Evolutionary conservation across 2,888 invertebrate species (phyloP).

Genomic region (Hypolimnas misippus): DNA sequence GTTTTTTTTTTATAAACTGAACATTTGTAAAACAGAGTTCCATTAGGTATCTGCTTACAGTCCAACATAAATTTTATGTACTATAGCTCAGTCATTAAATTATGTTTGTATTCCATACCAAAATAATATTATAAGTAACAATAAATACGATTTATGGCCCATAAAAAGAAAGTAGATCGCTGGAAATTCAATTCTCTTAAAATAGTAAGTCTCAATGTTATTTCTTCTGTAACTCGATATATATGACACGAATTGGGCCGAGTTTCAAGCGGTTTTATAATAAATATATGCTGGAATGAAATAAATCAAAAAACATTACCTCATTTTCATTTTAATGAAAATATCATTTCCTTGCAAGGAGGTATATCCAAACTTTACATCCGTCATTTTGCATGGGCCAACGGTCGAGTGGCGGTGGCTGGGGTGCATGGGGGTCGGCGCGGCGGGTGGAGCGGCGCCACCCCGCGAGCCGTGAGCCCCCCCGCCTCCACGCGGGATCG

Average conservation of each 20-base stretch:
- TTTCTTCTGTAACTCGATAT: slow-evolving; percentile 33
- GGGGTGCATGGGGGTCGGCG: slow-evolving; percentile 71
- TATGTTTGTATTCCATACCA: slow-evolving; percentile 41
- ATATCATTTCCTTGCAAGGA: slow-evolving; percentile 82
- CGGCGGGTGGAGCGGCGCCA: slow-evolving; percentile 80
- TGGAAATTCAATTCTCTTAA: slow-evolving; percentile 47
- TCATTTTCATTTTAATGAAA: slow-evolving; percentile 82
- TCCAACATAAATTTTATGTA: slow-evolving; percentile 27
- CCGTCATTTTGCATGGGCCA: slow-evolving; percentile 85
- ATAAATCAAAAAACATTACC: slow-evolving; percentile 69
- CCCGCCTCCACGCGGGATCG: slow-evolving; percentile 79
- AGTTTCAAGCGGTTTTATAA: slow-evolving; percentile 27
- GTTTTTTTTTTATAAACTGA: not conserved
- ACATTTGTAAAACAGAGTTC: not conserved
- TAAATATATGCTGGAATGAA: slow-evolving; percentile 49
- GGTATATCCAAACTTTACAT: slow-evolving; percentile 83
- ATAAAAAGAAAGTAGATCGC: slow-evolving; percentile 50
- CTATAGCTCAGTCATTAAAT: slow-evolving; percentile 40
- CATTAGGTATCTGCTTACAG: slow-evolving; percentile 8
- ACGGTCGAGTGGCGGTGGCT: slow-evolving; percentile 78
- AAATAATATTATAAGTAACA: slow-evolving; percentile 48
- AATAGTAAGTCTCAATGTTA: slow-evolving; percentile 39
- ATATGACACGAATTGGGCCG: slow-evolving; percentile 27
- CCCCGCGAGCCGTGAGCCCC: slow-evolving; percentile 65
- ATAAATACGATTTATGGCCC: slow-evolving; percentile 52